A percentile compares a stretch with the other conserved stretches of the same genome.
Conservation (phyloP, 2,113 vertebrate genomes). For the Ploceus nigricollis region DNA sequence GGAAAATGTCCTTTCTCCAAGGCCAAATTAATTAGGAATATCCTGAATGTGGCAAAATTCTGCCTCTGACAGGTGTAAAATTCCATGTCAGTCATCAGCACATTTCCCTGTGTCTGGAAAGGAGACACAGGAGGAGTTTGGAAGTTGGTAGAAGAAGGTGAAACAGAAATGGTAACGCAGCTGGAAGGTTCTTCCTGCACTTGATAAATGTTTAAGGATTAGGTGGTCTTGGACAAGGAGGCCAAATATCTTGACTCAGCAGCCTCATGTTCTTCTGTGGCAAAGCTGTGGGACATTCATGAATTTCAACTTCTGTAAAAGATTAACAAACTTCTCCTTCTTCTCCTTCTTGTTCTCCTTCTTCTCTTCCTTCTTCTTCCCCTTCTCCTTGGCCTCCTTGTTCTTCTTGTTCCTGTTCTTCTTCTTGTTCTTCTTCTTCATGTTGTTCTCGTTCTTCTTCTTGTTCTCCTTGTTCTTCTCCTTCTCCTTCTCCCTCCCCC, state of each 20-base stretch:
- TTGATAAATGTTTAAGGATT: background rate
- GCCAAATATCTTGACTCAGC: background rate
- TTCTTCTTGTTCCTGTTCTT: no score
- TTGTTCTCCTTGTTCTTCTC: background rate
- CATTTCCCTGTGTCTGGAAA: background rate
- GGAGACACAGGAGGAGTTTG: background rate
- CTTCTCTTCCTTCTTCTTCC: accelerated
- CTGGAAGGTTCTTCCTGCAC: background rate
- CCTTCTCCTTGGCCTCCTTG: accelerated
- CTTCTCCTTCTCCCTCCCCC: background rate
- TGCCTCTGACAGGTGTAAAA: background rate
- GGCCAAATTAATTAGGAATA: background rate
- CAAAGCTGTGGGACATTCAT: accelerated
- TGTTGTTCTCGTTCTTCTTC: no score
- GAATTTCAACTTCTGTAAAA: background rate
- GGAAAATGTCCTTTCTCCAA: background rate
- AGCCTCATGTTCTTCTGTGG: background rate
- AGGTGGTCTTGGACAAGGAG: background rate
- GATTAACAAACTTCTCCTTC: background rate
- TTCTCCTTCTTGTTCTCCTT: accelerated
- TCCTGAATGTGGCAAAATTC: background rate
- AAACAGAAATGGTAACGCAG: background rate
- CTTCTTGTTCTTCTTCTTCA: accelerated
- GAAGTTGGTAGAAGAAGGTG: background rate
- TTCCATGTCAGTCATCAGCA: accelerated